phyloP scores from a whole-genome alignment of 2,113 vertebrate species.

The Dicrurus megarhynchus region DNA sequence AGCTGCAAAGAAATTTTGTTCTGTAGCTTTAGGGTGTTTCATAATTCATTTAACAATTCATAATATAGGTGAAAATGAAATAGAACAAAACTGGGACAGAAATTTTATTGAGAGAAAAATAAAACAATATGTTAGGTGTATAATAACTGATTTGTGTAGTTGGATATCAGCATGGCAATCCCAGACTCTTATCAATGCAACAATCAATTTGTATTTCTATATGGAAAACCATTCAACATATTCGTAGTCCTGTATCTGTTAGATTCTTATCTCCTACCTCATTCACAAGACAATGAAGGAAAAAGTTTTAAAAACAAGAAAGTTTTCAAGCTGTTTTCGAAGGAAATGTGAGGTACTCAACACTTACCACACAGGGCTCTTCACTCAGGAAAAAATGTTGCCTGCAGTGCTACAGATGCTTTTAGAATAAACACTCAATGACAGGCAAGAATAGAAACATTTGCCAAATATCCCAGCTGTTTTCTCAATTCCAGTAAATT shows the following conservation, averaged over 20 bases:
- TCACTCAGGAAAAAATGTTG: slow-evolving; percentile 33
- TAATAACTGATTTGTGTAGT: background rate
- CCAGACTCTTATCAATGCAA: background rate
- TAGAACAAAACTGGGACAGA: fast-evolving
- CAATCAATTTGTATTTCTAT: background rate
- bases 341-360: background rate
- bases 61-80: background rate
- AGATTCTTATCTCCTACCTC: background rate
- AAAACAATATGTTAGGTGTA: background rate
- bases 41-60: background rate
- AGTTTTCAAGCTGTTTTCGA: background rate
- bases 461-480: slow-evolving; percentile 55
- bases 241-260: background rate
- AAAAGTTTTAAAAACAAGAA: background rate
- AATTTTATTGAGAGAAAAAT: background rate
- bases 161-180: background rate
- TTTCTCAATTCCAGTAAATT: slow-evolving; percentile 11
- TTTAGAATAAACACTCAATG: slow-evolving; percentile 29
- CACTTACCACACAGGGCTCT: background rate
- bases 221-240: background rate
- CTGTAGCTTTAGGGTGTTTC: background rate
- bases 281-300: background rate
- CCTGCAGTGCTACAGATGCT: slow-evolving; percentile 44
- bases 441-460: slow-evolving; percentile 22
- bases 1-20: background rate